Conservation (phyloP, 2,888 invertebrate genomes). For the Craniophora ligustri region DNA sequence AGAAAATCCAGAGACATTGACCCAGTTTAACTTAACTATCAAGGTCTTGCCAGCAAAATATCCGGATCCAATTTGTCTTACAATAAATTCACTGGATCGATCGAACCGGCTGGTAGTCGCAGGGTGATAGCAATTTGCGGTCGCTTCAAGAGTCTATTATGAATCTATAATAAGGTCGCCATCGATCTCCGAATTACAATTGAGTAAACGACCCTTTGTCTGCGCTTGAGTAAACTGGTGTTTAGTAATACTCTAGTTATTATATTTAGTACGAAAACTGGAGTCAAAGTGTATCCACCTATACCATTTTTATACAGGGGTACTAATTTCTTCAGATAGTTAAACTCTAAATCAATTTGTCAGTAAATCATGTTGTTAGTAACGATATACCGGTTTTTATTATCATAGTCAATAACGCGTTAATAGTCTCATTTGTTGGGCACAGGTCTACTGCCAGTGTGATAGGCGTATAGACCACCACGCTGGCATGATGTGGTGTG, state of each 20-base stretch:
- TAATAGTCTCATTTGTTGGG: too few species aligned
- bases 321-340: too few species aligned
- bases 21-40: slow-evolving; percentile 27
- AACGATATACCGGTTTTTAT: too few species aligned
- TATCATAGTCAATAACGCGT: too few species aligned
- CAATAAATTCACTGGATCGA: slow-evolving; percentile 56
- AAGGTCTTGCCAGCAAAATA: slow-evolving; percentile 42
- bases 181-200: slow-evolving; percentile 51
- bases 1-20: slow-evolving; percentile 21
- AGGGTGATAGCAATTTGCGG: slow-evolving; percentile 56
- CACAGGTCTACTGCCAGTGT: too few species aligned
- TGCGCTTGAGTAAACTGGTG: slow-evolving; percentile 15
- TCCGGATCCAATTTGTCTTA: slow-evolving; percentile 58
- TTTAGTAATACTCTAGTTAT: slow-evolving; percentile 13
- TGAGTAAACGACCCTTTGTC: slow-evolving; percentile 40
- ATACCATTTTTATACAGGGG: too few species aligned
- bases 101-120: slow-evolving; percentile 41
- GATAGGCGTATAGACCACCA: too few species aligned
- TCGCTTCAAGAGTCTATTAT: slow-evolving; percentile 48
- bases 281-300: too few species aligned
- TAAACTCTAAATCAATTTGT: too few species aligned
- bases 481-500: too few species aligned
- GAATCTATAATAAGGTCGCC: slow-evolving; percentile 51
- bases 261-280: background rate
- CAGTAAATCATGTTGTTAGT: too few species aligned